Conservation (phyloP, 2,888 invertebrate species). For the Hipparchia semele region DNA sequence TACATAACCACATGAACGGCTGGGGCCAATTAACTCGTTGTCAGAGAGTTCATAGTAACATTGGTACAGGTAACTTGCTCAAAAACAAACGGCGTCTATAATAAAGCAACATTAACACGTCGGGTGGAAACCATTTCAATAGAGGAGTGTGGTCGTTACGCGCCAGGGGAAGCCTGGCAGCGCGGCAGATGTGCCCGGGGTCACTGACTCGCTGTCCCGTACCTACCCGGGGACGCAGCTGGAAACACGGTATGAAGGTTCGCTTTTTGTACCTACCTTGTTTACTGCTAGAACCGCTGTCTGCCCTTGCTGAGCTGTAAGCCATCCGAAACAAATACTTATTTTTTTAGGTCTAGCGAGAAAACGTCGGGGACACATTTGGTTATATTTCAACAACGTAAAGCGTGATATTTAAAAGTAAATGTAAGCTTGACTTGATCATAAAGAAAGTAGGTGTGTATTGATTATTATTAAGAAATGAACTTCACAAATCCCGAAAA, state of each 20-base stretch:
- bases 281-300: slow-evolving; percentile 16
- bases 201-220: slow-evolving; percentile 53
- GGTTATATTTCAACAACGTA: too few relatives aligned
- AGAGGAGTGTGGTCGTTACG: slow-evolving; percentile 58
- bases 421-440: too few relatives aligned
- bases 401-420: too few relatives aligned
- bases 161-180: slow-evolving; percentile 58
- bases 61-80: neutral
- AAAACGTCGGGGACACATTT: too few relatives aligned
- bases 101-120: slow-evolving; percentile 30
- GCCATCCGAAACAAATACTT: neutral
- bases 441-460: too few relatives aligned
- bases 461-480: too few relatives aligned
- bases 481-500: too few relatives aligned
- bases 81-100: slow-evolving; percentile 8
- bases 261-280: slow-evolving; percentile 57
- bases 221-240: slow-evolving; percentile 65
- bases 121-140: slow-evolving; percentile 44
- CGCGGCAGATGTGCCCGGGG: slow-evolving; percentile 71
- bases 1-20: too few relatives aligned
- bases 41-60: neutral
- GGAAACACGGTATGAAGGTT: slow-evolving; percentile 53
- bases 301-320: slow-evolving; percentile 1
- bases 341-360: neutral
- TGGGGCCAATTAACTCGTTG: too few relatives aligned